Conservation (phyloP, 1,140 invertebrate genomes). For the Lepidurus couesii region DNA sequence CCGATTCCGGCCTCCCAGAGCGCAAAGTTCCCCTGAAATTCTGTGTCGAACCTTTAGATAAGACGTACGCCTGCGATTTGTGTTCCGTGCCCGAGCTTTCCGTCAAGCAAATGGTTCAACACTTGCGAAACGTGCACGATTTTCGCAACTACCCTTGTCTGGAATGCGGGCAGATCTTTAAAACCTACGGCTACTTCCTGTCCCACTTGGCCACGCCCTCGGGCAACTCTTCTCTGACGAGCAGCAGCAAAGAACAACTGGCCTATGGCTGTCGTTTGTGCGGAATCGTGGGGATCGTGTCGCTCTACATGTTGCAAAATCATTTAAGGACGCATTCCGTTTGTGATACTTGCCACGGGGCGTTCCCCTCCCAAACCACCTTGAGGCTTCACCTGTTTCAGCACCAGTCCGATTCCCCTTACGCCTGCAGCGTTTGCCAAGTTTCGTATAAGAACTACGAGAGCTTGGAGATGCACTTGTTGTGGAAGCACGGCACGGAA, state of each 20-base stretch:
- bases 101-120: slow-evolving; percentile 34
- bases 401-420: slow-evolving; percentile 34
- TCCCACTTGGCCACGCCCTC: slow-evolving; percentile 32
- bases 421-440: slow-evolving; percentile 32
- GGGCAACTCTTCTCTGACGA: neutral
- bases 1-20: slow-evolving; percentile 14
- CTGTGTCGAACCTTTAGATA: slow-evolving; percentile 33
- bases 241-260: slow-evolving; percentile 25
- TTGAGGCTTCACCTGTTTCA: slow-evolving; percentile 32
- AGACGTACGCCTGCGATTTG: slow-evolving; percentile 33
- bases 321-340: slow-evolving; percentile 34
- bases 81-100: slow-evolving; percentile 30
- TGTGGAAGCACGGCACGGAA: slow-evolving; percentile 85
- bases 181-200: slow-evolving; percentile 34
- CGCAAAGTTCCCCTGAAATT: slow-evolving; percentile 33
- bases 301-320: slow-evolving; percentile 33
- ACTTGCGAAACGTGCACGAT: slow-evolving; percentile 32
- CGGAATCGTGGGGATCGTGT: slow-evolving; percentile 32
- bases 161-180: slow-evolving; percentile 34
- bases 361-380: slow-evolving; percentile 31
- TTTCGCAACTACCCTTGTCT: slow-evolving; percentile 35
- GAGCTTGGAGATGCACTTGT: slow-evolving; percentile 60
- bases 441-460: slow-evolving; percentile 35
- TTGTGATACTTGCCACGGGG: slow-evolving; percentile 33
- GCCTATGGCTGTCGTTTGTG: slow-evolving; percentile 34